Evolutionary conservation across 2,113 vertebrate genomes (phyloP).

Genomic region (Cynocephalus volans): DNA sequence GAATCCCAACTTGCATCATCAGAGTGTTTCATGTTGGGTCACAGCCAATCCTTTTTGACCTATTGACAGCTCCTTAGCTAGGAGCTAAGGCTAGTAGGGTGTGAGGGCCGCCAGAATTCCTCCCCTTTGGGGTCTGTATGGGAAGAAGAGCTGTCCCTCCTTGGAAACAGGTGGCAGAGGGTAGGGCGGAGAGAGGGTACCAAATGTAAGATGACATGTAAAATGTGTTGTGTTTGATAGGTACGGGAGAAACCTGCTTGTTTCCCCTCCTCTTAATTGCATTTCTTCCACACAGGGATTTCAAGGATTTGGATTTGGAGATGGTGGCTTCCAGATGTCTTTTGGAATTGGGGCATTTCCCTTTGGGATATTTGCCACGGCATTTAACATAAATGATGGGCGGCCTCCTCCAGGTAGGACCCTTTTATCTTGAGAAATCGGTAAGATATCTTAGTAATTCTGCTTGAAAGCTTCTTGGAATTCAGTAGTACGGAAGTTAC

Average conservation of each 20-base stretch:
- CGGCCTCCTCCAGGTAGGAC: slow-evolving; percentile 96
- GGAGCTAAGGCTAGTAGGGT: background rate
- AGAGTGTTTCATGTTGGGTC: slow-evolving; percentile 3
- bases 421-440: background rate
- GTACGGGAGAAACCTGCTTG: background rate
- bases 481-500: background rate
- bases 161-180: background rate
- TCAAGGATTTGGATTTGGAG: slow-evolving; percentile 98
- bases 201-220: background rate
- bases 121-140: background rate
- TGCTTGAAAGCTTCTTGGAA: slow-evolving; percentile 4
- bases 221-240: background rate
- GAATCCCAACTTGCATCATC: background rate
- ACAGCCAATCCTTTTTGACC: slow-evolving; percentile 11
- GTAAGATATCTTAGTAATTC: background rate
- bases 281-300: slow-evolving; percentile 92
- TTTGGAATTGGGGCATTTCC: slow-evolving; percentile 99
- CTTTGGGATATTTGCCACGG: slow-evolving; percentile 99
- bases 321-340: slow-evolving; percentile 99
- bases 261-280: slow-evolving; percentile 51
- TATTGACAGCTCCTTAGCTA: background rate
- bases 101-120: background rate
- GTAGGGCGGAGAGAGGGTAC: background rate
- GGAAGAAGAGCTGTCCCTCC: background rate
- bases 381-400: slow-evolving; percentile 99